Evolutionary conservation across 2,888 invertebrate species (phyloP).

Genomic region (Limenitis camilla): DNA sequence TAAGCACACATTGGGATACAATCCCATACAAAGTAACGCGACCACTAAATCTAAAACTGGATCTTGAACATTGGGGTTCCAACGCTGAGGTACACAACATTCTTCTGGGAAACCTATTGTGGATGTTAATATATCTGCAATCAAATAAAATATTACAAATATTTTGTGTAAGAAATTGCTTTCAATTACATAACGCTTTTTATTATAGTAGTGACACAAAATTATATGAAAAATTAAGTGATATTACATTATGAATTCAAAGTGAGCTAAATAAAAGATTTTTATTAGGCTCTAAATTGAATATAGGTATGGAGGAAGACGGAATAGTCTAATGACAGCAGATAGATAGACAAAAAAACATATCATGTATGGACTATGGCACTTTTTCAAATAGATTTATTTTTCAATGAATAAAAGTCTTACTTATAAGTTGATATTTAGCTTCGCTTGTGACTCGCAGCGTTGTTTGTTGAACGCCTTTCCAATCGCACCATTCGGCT

Average conservation of each 20-base stretch:
- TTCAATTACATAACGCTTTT: too few species aligned
- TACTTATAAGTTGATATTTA: conserved; percentile 59
- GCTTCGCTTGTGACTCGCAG: conserved; percentile 95
- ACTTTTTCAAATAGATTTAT: neutral
- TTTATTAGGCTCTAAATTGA: too few species aligned
- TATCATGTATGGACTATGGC: too few species aligned
- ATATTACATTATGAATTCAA: too few species aligned
- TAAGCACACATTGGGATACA: conserved; percentile 97
- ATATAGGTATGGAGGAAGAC: too few species aligned
- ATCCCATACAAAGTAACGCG: conserved; percentile 89
- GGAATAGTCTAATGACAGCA: neutral
- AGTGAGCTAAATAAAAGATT: too few species aligned
- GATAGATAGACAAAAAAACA: neutral
- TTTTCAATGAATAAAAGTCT: conserved; percentile 7
- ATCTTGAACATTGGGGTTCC: conserved; percentile 86
- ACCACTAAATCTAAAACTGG: conserved; percentile 87
- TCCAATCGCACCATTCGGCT: conserved; percentile 90
- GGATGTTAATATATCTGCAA: conserved; percentile 77
- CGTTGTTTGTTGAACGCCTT: conserved; percentile 91
- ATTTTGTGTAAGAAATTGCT: too few species aligned
- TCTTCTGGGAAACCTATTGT: conserved; percentile 92
- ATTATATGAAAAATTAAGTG: too few species aligned
- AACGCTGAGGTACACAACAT: conserved; percentile 81
- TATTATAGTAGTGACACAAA: too few species aligned
- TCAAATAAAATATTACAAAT: conserved; percentile 63